Conservation (phyloP, 1,140 invertebrate species). For the Lepeophtheirus salmonis region DNA sequence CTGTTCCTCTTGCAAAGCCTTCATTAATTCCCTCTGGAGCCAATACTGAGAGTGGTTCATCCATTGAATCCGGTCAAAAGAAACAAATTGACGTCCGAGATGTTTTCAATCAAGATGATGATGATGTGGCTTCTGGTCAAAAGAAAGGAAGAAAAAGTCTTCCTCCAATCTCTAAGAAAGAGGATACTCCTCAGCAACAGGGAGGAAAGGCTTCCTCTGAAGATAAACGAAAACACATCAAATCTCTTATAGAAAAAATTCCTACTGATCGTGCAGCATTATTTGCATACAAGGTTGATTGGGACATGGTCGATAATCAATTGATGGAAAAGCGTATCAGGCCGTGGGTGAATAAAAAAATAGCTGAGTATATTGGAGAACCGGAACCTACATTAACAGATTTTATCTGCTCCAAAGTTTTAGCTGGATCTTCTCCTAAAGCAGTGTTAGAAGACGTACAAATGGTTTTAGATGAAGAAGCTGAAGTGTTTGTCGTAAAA, state of each 20-base stretch:
- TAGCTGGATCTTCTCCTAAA: constrained; percentile 73
- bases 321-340: constrained; percentile 92
- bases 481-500: constrained; percentile 98
- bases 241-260: constrained; percentile 92
- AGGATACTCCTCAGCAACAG: background rate
- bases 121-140: constrained; percentile 43
- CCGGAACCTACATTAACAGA: constrained; percentile 94
- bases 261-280: constrained; percentile 89
- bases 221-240: constrained; percentile 88
- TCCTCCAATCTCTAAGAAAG: constrained; percentile 57
- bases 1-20: background rate
- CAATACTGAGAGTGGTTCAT: too few species aligned
- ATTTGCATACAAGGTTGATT: constrained; percentile 82
- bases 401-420: constrained; percentile 95
- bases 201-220: constrained; percentile 43
- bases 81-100: constrained; percentile 43
- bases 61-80: background rate
- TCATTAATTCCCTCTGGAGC: background rate
- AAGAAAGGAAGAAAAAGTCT: background rate
- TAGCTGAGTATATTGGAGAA: constrained; percentile 97
- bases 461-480: constrained; percentile 98
- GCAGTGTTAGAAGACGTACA: constrained; percentile 91
- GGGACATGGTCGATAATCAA: constrained; percentile 56
- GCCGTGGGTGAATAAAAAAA: constrained; percentile 99
- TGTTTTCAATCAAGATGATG: constrained; percentile 76